Conservation (phyloP, 2,113 vertebrate species). For the Otus sunia region DNA sequence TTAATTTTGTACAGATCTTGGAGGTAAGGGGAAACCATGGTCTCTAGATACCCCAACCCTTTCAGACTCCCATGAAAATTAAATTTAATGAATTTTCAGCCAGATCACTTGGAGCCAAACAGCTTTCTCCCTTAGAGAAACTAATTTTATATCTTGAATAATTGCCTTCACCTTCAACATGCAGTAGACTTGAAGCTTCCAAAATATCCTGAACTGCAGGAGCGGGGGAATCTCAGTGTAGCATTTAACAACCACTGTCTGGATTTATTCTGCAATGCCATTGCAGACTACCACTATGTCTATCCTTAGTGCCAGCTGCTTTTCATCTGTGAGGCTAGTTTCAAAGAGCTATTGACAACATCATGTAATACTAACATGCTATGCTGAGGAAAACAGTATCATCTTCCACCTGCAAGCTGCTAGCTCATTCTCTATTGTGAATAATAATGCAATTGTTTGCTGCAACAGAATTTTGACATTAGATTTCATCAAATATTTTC, state of each 20-base stretch:
- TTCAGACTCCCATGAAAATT: background rate
- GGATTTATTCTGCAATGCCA: background rate
- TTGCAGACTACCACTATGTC: background rate
- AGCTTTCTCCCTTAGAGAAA: background rate
- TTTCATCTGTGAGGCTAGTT: background rate
- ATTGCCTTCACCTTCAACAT: background rate
- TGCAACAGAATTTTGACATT: background rate
- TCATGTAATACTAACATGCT: background rate
- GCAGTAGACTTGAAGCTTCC: background rate
- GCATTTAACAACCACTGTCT: background rate
- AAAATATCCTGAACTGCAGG: background rate
- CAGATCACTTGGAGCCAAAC: background rate
- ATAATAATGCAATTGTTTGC: background rate
- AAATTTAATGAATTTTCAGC: background rate
- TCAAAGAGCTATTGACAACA: constrained; percentile 6
- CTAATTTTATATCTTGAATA: background rate
- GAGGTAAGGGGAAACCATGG: background rate
- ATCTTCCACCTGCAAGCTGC: background rate
- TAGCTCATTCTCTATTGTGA: background rate
- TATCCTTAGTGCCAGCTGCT: background rate
- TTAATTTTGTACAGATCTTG: constrained; percentile 6
- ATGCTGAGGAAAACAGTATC: background rate
- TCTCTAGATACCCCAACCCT: background rate
- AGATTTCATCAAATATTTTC: background rate
- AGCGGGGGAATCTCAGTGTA: background rate